Evolutionary conservation across 2,888 invertebrate genomes (phyloP).

Genomic region (Drosophila imparisetae): DNA sequence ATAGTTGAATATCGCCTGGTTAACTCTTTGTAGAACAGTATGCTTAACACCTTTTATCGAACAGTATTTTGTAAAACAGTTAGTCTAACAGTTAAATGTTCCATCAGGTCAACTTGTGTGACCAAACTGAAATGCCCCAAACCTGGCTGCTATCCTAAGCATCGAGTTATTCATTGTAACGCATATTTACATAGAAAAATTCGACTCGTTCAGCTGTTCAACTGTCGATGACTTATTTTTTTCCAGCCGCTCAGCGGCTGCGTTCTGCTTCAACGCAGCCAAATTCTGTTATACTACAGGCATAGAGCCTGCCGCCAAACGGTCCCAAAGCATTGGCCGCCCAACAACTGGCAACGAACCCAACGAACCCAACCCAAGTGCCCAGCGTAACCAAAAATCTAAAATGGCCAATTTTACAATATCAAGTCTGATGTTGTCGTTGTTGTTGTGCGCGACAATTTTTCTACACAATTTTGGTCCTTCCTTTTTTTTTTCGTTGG

Average conservation of each 20-base stretch:
- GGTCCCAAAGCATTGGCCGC: conserved; percentile 30
- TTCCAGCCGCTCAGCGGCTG: conserved; percentile 67
- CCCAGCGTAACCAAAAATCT: conserved; percentile 74
- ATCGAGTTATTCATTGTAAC: conserved; percentile 39
- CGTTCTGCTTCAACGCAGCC: conserved; percentile 79
- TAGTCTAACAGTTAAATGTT: conserved; percentile 1
- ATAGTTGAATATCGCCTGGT: background rate
- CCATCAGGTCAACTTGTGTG: background rate
- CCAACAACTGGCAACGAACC: conserved; percentile 1
- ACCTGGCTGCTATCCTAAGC: background rate
- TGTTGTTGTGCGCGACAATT: conserved; percentile 59
- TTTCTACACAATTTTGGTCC: conserved; percentile 71
- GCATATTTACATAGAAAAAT: conserved; percentile 60
- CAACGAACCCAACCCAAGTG: conserved; percentile 26
- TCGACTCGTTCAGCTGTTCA: conserved; percentile 41
- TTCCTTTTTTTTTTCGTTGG: conserved; percentile 32
- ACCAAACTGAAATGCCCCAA: conserved; percentile 1
- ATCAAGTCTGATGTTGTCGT: conserved; percentile 50
- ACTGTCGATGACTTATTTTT: conserved; percentile 52
- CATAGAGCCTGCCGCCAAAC: conserved; percentile 50
- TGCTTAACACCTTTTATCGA: background rate
- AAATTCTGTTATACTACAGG: conserved; percentile 74
- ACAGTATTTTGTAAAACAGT: background rate
- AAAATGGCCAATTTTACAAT: conserved; percentile 81
- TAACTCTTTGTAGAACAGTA: too few species aligned